Evolutionary conservation across 2,888 invertebrate species (phyloP).

Genomic region (Caenorhabditis parvicauda): DNA sequence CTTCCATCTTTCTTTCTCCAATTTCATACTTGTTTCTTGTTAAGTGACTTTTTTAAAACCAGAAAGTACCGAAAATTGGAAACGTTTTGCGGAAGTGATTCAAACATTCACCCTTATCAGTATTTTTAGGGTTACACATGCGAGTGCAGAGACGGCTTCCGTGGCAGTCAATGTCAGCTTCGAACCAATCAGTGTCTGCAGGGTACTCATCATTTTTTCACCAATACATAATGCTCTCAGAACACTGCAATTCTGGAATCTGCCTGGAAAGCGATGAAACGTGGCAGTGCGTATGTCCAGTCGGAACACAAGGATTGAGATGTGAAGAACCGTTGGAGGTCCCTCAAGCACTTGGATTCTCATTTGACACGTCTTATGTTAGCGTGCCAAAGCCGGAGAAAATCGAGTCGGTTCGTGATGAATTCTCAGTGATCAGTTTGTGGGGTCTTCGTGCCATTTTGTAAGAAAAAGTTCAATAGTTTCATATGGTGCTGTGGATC

Average conservation of each 20-base stretch:
- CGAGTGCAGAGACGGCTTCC: constrained; percentile 36
- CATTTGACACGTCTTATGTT: constrained; percentile 21
- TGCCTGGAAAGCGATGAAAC: constrained; percentile 45
- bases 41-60: too few relatives aligned
- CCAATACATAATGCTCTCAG: constrained; percentile 12
- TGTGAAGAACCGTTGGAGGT: constrained; percentile 15
- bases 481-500: too few relatives aligned
- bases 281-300: constrained; percentile 50
- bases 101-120: too few relatives aligned
- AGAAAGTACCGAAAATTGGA: too few relatives aligned
- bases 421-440: too few relatives aligned
- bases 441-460: too few relatives aligned
- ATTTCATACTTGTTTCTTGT: too few relatives aligned
- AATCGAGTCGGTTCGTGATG: constrained; percentile 14
- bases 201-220: too few relatives aligned
- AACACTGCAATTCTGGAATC: constrained; percentile 41
- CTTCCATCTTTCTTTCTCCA: too few relatives aligned
- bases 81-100: background rate
- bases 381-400: constrained; percentile 17
- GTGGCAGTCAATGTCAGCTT: constrained; percentile 49
- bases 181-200: constrained; percentile 29
- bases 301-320: constrained; percentile 22
- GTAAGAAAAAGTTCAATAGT: too few relatives aligned
- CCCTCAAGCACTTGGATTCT: constrained; percentile 20
- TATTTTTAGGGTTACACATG: constrained; percentile 46